A percentile compares a stretch with the other conserved stretches of the same genome.
Evolutionary conservation across 2,113 vertebrate genomes (phyloP).

Genomic region (Amphiprion percula): DNA sequence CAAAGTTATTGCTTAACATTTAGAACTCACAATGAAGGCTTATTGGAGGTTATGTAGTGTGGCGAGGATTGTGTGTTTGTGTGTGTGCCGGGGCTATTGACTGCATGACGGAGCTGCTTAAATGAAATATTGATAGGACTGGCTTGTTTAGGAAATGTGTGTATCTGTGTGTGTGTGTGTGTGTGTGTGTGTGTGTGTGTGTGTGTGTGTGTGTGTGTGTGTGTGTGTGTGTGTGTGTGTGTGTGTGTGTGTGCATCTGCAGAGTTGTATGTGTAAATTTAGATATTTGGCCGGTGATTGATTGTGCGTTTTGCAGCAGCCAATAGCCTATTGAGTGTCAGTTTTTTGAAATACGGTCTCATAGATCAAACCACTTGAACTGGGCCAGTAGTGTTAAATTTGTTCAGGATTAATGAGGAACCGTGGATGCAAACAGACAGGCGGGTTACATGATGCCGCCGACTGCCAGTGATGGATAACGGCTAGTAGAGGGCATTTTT

Average conservation of each 20-base stretch:
- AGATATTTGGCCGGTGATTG: conserved; percentile 50
- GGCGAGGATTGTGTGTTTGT: conserved; percentile 8
- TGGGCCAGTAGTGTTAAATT: conserved; percentile 18
- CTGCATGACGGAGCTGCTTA: conserved; percentile 49
- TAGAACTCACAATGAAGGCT: conserved; percentile 30
- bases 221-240: conserved; percentile 3
- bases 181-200: too few species aligned
- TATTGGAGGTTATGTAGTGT: conserved; percentile 52
- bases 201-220: too few species aligned
- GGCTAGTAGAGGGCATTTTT: conserved; percentile 8
- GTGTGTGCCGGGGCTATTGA: conserved; percentile 43
- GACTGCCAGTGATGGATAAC: conserved; percentile 1
- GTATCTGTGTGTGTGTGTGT: not conserved
- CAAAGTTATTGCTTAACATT: conserved; percentile 45
- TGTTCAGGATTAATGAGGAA: conserved; percentile 23
- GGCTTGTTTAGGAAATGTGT: conserved; percentile 21
- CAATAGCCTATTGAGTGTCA: conserved; percentile 38
- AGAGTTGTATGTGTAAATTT: conserved; percentile 43
- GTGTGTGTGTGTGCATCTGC: not conserved
- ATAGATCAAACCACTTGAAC: conserved; percentile 29
- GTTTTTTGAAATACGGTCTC: conserved; percentile 17
- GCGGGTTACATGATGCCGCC: conserved; percentile 15
- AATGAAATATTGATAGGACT: conserved; percentile 56
- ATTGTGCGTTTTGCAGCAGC: conserved; percentile 53
- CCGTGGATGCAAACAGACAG: not conserved